phyloP scores from a whole-genome alignment of 1,140 invertebrate genomes.

The Pseudomyrmex pallidus region DNA sequence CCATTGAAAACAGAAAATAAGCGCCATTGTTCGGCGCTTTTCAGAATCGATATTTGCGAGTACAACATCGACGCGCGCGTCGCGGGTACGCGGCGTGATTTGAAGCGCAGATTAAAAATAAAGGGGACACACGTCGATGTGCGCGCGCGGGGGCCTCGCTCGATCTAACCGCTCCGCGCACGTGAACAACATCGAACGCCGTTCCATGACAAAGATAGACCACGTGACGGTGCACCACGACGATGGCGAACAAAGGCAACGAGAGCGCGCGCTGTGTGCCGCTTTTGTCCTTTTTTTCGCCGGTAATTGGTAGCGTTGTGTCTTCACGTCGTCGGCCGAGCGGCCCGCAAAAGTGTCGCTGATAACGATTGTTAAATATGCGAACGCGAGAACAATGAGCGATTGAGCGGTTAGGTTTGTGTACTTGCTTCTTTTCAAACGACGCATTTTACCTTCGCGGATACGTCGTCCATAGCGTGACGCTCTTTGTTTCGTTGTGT shows the following conservation, averaged over 20 bases:
- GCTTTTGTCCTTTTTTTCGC: conserved; percentile 54
- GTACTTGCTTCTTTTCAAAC: conserved; percentile 20
- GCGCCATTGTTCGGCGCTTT: conserved; percentile 84
- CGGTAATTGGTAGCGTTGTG: conserved; percentile 56
- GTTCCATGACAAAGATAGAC: conserved; percentile 56
- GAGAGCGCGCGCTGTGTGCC: conserved; percentile 2
- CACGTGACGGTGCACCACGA: conserved; percentile 43
- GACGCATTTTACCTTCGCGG: not conserved
- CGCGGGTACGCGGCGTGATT: conserved; percentile 75
- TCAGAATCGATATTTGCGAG: conserved; percentile 85
- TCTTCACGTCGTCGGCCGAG: conserved; percentile 29
- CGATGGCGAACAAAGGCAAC: conserved; percentile 45
- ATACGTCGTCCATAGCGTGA: not conserved
- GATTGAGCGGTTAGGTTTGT: conserved; percentile 44
- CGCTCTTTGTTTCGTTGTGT: not conserved
- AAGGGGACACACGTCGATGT: conserved; percentile 75
- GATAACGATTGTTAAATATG: conserved; percentile 59
- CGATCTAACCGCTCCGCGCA: conserved; percentile 59
- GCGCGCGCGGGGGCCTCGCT: conserved; percentile 51
- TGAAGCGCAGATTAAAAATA: conserved; percentile 82
- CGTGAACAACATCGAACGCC: conserved; percentile 51
- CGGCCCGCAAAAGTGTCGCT: conserved; percentile 43
- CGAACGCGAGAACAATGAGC: conserved; percentile 37
- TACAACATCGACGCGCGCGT: conserved; percentile 81
- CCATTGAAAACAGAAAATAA: conserved; percentile 85